Conservation (phyloP, 2,797 vertebrate genomes). For the Heteromormyrus szaboi region DNA sequence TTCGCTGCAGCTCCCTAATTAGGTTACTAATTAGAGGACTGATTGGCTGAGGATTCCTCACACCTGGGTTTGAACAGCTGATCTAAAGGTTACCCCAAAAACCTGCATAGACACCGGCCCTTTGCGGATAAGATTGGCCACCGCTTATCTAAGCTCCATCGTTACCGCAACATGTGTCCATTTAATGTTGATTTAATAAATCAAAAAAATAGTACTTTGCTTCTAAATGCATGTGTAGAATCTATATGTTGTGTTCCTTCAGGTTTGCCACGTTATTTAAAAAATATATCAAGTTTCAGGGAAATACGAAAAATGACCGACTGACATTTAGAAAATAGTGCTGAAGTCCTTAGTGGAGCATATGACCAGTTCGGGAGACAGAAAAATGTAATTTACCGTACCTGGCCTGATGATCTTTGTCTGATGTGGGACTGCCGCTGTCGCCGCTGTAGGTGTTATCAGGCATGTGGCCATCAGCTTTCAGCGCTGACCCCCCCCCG, state of each 20-base stretch:
- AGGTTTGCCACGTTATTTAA: not conserved
- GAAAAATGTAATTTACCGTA: not conserved
- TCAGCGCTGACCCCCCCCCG: not conserved
- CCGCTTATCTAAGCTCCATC: too few relatives aligned
- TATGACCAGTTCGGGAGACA: not conserved
- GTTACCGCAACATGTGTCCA: too few relatives aligned
- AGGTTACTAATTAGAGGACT: too few relatives aligned
- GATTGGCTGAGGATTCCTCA: too few relatives aligned
- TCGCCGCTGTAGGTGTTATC: not conserved
- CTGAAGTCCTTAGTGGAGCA: not conserved
- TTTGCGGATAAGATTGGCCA: too few relatives aligned
- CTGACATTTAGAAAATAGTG: not conserved
- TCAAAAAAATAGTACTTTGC: too few relatives aligned
- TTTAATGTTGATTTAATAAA: too few relatives aligned
- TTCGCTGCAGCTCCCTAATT: too few relatives aligned
- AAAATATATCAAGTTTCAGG: not conserved
- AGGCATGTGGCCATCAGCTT: not conserved
- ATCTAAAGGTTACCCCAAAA: too few relatives aligned
- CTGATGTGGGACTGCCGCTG: not conserved
- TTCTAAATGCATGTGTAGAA: too few relatives aligned
- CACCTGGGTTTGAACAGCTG: too few relatives aligned
- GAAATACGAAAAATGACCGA: not conserved
- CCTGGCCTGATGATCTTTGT: not conserved
- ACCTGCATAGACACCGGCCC: too few relatives aligned
- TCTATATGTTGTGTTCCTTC: not conserved